These are phyloP conservation scores for Synanceia verrucosa DNA, from an alignment of 2,797 vertebrate genomes.

Conservation along the genomic window DNA sequence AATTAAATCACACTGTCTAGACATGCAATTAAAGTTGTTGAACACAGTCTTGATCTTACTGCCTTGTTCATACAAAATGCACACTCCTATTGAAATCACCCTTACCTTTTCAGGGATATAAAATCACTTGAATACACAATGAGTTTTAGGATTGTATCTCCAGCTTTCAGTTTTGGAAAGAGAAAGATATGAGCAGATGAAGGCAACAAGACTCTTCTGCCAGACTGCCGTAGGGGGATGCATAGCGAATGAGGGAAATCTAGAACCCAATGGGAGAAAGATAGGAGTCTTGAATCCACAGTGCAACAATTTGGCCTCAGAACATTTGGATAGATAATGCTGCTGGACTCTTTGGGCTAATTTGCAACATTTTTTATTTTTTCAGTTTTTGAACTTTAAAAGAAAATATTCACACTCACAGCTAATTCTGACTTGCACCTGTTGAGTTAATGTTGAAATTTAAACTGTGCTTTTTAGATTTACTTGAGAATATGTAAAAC, in stretches of 20 bases:
- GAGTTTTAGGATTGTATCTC: not conserved
- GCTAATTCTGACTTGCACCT: too few species aligned
- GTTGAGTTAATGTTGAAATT: fast-evolving
- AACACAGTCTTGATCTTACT: not conserved
- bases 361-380: not conserved
- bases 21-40: not conserved
- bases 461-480: not conserved
- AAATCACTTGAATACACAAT: slow-evolving; percentile 24
- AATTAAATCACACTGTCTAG: not conserved
- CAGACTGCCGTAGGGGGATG: slow-evolving; percentile 28
- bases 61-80: not conserved
- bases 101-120: slow-evolving; percentile 10
- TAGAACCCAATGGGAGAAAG: slow-evolving; percentile 47
- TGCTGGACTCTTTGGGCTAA: not conserved
- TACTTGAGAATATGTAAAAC: not conserved
- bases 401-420: too few species aligned
- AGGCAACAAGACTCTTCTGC: not conserved
- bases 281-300: slow-evolving; percentile 34
- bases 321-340: slow-evolving; percentile 25
- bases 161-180: slow-evolving; percentile 21
- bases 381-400: not conserved
- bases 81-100: not conserved
- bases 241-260: slow-evolving; percentile 24
- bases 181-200: slow-evolving; percentile 38
- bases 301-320: slow-evolving; percentile 44